A percentile compares a stretch with the other conserved stretches of the same genome.
phyloP scores from a whole-genome alignment of 1,140 invertebrate genomes.

The Neodiprion pinetum region DNA sequence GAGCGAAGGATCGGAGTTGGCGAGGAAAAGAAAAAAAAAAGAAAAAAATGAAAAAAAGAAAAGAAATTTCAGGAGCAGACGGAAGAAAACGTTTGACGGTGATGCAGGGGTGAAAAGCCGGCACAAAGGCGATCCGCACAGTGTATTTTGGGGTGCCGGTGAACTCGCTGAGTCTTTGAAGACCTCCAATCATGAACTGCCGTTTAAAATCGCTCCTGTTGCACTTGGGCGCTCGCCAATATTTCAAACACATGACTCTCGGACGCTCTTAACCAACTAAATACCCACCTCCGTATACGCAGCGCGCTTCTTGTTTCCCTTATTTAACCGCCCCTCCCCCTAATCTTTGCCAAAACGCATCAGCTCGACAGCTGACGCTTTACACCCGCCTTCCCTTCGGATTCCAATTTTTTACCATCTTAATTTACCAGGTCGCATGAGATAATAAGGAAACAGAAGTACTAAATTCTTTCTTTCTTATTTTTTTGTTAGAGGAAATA shows the following conservation, averaged over 20 bases:
- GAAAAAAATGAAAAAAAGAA: no score
- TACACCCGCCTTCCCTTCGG: no score
- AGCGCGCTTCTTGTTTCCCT: no score
- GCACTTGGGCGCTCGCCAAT: conserved; percentile 6
- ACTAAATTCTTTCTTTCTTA: no score
- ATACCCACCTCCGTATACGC: not conserved
- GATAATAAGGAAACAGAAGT: no score
- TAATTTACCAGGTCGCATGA: no score
- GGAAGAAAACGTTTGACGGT: not conserved
- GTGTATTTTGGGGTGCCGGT: not conserved
- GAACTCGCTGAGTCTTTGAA: not conserved
- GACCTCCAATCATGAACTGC: not conserved
- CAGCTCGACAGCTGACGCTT: no score
- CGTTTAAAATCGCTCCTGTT: not conserved
- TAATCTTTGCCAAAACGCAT: not conserved
- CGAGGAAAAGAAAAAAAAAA: no score
- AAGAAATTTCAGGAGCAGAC: not conserved
- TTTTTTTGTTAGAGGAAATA: no score
- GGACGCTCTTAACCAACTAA: not conserved
- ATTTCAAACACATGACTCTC: conserved; percentile 7
- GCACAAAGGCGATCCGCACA: not conserved
- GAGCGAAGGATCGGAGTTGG: no score
- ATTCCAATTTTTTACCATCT: no score
- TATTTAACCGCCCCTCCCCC: not conserved
- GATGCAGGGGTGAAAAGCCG: not conserved